Evolutionary conservation across 2,888 invertebrate species (phyloP), one percentile per base, ranked within the genome.

Genomic region (Serrognathus titanus): DNA sequence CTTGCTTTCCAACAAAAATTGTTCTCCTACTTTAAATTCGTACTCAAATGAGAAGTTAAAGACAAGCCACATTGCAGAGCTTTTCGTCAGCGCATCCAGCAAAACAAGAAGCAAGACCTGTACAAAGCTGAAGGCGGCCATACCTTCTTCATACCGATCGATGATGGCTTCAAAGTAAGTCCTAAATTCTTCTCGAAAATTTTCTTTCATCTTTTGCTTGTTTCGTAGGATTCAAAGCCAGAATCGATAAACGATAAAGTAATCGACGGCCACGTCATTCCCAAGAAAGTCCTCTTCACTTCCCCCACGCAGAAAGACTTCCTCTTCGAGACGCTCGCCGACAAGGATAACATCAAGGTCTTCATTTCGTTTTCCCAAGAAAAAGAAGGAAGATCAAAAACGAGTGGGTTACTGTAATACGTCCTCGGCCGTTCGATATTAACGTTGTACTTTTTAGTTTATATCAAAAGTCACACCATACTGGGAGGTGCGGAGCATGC

Each of bases 91-190:
- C 87, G 89, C 74, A 88, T 92, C 59, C 81, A 84, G 68, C 80
- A 87, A 64, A 84, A 85, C 66, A 83, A 86, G 65, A 91, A 90
- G 77, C 85, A 86, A 71, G 84, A 86, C 56, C 83, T 92, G 45
- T 92, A 90, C 76, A 86, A 85, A 68, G 85, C 85, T 36, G 88
- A 88, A 63, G 93, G 92, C 48, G 83, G 87, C 58, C 89, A 89
- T 75, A 95, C 95, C 11, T 95, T 92, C 78, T 92, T 95, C 73
- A 88, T 95, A 67, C 94, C 95, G 6, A 87, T 94, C 43, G 94
- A 94, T 76, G 90, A 92, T 74, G 93, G 92, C 57, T 92, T 93
- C 70, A 89, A 89, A 85, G 93, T 93, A 80, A 79, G 69, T 61
- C 9, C 13, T 8, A 7, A 55, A 8, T 11, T 52, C 13, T 51